Conservation (phyloP, 1,140 invertebrate species). For the Drosophila kikkawai region DNA sequence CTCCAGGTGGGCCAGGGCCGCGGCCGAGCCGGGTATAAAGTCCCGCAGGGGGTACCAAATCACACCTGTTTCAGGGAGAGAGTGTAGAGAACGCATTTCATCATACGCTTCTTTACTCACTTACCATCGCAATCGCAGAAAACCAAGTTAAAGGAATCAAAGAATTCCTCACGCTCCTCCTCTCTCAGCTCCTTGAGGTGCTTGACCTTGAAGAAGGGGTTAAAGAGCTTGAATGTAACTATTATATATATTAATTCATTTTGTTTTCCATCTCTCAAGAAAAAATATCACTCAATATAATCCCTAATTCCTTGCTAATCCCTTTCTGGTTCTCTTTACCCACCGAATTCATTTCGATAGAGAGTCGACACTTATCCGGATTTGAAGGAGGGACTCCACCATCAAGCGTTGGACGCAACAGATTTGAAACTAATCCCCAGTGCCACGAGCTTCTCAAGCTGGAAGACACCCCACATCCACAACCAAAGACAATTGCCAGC, state of each 20-base stretch:
- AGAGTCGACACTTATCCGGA: constrained; percentile 35
- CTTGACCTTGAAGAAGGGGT: constrained; percentile 21
- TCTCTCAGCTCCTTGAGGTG: constrained; percentile 54
- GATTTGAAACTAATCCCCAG: constrained; percentile 53
- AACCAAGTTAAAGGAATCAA: constrained; percentile 85
- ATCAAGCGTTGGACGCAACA: constrained; percentile 28
- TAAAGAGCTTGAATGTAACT: neutral
- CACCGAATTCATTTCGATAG: constrained; percentile 24
- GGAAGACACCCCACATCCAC: constrained; percentile 26
- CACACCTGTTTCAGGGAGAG: constrained; percentile 86
- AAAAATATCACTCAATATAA: neutral
- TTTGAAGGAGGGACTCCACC: neutral
- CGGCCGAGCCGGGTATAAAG: constrained; percentile 86
- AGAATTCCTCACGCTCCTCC: constrained; percentile 72
- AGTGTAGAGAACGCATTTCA: too few relatives aligned
- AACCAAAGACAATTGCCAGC: constrained; percentile 20
- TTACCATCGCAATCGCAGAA: constrained; percentile 86
- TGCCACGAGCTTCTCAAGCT: constrained; percentile 13
- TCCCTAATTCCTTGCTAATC: neutral
- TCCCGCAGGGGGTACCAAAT: constrained; percentile 86
- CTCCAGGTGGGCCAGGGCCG: constrained; percentile 86
- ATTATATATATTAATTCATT: neutral
- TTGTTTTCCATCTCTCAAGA: neutral
- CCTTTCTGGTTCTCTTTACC: neutral
- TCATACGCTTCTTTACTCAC: neutral